Evolutionary conservation across 2,797 vertebrate species (phyloP), one percentile per base, ranked within the genome.

Genomic region (Sebastes matsubarae): DNA sequence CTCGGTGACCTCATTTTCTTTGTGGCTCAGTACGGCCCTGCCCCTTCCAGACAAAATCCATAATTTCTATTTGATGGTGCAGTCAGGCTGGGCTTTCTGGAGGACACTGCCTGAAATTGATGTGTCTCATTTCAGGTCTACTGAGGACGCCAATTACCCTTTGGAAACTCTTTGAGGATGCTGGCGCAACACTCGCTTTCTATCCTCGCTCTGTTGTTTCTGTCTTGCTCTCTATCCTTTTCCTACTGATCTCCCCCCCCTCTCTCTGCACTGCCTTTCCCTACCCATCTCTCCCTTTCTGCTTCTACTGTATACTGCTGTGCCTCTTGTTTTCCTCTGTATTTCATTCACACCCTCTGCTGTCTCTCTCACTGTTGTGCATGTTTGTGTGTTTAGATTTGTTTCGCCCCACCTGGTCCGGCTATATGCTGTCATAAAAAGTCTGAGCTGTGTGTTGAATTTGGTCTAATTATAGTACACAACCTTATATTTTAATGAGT

Each of bases 41-140:
- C 88, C 92, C 90, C 92, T 89, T 91, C 87, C 93, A 95, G 94
- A 95, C 94, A 95, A 95, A 95, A 95, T 95, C 95, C 89, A 96
- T 95, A 92, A 95, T 95, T 94, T 93, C 90, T 94, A 94, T 94
- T 94, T 95, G 93, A 95, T 92, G 92, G 87, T 85, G 91, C 89
- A 93, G 91, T 88, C 92, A 90, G 87, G 78, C 88, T 66, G 79
- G 82, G 82, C 91, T 89, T 94, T 92, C 83, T 82, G 80, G 88
- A 94, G 92, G 92, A 94, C 90, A 91, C 91, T 84, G 91, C 79
- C 88, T 93, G 89, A 94, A 95, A 95, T 94, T 87, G 94, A 95
- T 94, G 92, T 79, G 91, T 94, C 92, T 95, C 91, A 92, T 93
- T 94, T 93, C 89, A 90, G 91, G 89, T 92, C 92, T 84, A 89